Base-by-base conservation (phyloP, 2,888 invertebrate species). In the Acanthosepion pharaonis region DNA sequence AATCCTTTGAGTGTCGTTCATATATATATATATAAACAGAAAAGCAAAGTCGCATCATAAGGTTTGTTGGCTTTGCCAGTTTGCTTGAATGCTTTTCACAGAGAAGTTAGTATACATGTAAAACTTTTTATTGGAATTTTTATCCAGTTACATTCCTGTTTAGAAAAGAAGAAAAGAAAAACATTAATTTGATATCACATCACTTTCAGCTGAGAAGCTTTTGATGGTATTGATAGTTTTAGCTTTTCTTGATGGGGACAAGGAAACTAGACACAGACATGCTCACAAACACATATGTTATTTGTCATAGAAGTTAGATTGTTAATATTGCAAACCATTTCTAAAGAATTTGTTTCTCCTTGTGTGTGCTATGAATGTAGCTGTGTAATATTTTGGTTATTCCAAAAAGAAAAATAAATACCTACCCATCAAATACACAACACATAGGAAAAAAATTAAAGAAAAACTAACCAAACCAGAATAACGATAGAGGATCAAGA, bases 201-300 rank as follows among this genome's bases (percentile, higher is more conserved):
- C 64, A n/a, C n/a, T 78, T n/a, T 78, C 78, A 78, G 78, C 78
- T n/a, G 78, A 78, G 78, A 28, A 78, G n/a, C 78, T n/a, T 78
- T 78, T 78, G 78, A n/a, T 11, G 78, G 28, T 78, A 78, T 28
- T n/a, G 28, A 78, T 78, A 78, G n/a, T 78, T 78, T 78, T 78
- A n/a, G n/a, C 78, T n/a, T 28, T n/a, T 78, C 4, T n/a, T 8
- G n/a, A 28, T 78, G 78, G 9, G n/a, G n/a, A 78, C n/a, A 28
- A 11, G n/a, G n/a, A 5, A 28, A 78, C 6, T 33, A 33, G 33
- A 33, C 33, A 33, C 33, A n/a, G 2, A 5, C 9, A n/a, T 6
- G n/a, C 78, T 28, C n/a, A n/a, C 28, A 78, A 9, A 78, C n/a
- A 78, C n/a, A 11, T 23, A 59, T 23, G 20, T 23, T 23, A 23